Base-by-base conservation (phyloP, 2,113 vertebrate genomes). In the Notarius lentiginosus region DNA sequence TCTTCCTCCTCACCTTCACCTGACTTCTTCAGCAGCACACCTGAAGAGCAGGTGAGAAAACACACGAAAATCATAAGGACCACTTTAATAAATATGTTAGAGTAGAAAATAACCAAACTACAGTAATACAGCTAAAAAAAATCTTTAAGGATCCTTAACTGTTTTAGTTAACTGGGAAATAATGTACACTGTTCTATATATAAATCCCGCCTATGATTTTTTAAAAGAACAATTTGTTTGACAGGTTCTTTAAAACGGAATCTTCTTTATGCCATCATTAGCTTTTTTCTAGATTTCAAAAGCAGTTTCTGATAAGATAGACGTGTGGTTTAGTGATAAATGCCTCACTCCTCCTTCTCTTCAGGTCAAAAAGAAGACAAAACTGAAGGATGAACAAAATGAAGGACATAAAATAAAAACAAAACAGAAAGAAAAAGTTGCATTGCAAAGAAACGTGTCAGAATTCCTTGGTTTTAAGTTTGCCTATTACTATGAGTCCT, bases 11-110 rank as follows among this genome's bases (percentile, higher is more conserved):
- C 93, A 5, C 90, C 93, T 27, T 95, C 95, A 8, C 94, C 96
- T 0, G 95, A 95, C 81, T 96, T 95, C 91, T 94, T 95, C 75
- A 86, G 87, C 60, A 87, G 83, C 86, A 91, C 91, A 90, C 89
- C 89, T 27, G 93, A 96, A 63, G 95, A 96, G 79, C 94, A 96
- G 96, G 97, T 95, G 92, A 94, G 92, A 79, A 81, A 17, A 34
- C 22, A n/a, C 8, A 9, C 34, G 20, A n/a, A 77, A n/a, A 79
- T 56, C 2, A 79, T 79, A 9, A 49, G 9, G 8, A 61, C 10
- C 30, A 30, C 24, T 75, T 49, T 27, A n/a, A n/a, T 76, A 14
- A 24, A 76, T 14, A 14, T 51, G 10, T 51, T 24, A 53, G 20
- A 27, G 11, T 75, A 56, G 14, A 4, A 58, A 79, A 24, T 9